These are phyloP conservation scores for Pinctada fucata DNA, from an alignment of 2,888 invertebrate genomes.

Conservation along the genomic window DNA sequence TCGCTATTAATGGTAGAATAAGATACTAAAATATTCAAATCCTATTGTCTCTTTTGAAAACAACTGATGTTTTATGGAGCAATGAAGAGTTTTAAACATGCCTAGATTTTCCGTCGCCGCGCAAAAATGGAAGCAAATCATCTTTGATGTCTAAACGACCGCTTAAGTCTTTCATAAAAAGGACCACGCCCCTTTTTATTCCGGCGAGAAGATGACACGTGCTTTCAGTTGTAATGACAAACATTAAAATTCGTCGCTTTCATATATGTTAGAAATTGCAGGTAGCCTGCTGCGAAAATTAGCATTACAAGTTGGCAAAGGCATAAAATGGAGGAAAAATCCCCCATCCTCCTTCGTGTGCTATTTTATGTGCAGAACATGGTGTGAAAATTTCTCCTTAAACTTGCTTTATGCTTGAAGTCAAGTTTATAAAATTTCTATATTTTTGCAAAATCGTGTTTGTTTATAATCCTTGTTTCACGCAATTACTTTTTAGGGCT, in stretches of 20 bases:
- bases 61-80: conserved; percentile 23
- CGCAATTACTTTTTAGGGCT: too few relatives aligned
- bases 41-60: conserved; percentile 18
- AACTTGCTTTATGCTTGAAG: too few relatives aligned
- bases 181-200: conserved; percentile 31
- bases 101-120: conserved; percentile 11
- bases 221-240: conserved; percentile 40
- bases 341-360: background rate
- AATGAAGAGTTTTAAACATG: conserved; percentile 19
- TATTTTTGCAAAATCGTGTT: too few relatives aligned
- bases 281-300: conserved; percentile 30
- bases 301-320: conserved; percentile 8
- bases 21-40: conserved; percentile 8
- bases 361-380: background rate
- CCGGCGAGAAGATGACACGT: conserved; percentile 36
- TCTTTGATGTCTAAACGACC: conserved; percentile 25
- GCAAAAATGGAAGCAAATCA: conserved; percentile 14
- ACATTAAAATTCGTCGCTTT: conserved; percentile 33
- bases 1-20: background rate
- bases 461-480: too few relatives aligned
- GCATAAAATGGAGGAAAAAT: background rate
- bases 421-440: too few relatives aligned
- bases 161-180: conserved; percentile 11
- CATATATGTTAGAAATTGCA: conserved; percentile 21
- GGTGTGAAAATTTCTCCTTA: background rate